Base-by-base conservation (phyloP, 2,113 vertebrate genomes). In the Nicator chloris region DNA sequence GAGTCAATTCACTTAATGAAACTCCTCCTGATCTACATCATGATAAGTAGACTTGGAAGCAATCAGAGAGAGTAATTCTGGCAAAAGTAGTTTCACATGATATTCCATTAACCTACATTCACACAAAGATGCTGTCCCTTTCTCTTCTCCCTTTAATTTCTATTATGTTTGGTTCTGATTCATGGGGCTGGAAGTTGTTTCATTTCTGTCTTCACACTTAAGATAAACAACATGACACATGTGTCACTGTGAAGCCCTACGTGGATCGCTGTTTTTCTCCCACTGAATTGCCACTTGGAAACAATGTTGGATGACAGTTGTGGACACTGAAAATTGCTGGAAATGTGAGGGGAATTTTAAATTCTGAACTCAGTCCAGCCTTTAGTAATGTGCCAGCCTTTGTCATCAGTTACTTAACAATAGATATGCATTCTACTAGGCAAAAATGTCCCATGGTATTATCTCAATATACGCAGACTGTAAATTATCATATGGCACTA, bases 291-390 rank as follows among this genome's bases (percentile, higher is more conserved):
- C 42, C 18, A 65, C 92, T 83, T 78, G 72, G 90, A 97, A 95
- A 96, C 90, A 96, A 91, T 96, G 90, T 92, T 92, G 86, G 93
- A 92, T 94, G 93, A 94, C 88, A 95, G 71, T 93, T 96, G 93
- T 68, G 90, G 92, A 95, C 75, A 77, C 9, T 47, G 82, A 94
- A 90, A 94, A 96, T 95, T 83, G 80, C 60, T 93, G 92, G 92
- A 94, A 96, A 94, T 93, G 82, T 0, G 0, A 86, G 51, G 11
- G 60, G 60, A 96, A 95, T 90, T 93, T 94, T 78, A 88, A 95
- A 93, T 92, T 78, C 68, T 93, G 88, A 94, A 86, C 18, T 40
- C 49, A 33, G 18, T 81, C 90, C 90, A 96, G 80, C 40, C 64
- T 94, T 88, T 95, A 95, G 90, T 94, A 77, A 70, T 26, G 64